A percentile compares a stretch with the other conserved stretches of the same genome.
Conservation (phyloP, 2,888 invertebrate species). For the Dolomedes plantarius region DNA sequence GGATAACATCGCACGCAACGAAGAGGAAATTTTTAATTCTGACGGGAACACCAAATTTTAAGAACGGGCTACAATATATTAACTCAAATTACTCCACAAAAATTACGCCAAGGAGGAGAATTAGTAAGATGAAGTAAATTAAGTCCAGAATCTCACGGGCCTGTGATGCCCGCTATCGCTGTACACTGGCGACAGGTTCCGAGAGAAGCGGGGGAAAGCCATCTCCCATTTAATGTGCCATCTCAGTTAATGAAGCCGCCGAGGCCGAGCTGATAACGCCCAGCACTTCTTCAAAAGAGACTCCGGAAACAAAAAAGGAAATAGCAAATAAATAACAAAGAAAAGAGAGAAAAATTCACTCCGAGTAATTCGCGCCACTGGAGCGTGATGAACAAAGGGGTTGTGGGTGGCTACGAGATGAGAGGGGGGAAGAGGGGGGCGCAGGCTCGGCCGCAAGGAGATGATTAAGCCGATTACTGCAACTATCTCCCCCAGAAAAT, state of each 20-base stretch:
- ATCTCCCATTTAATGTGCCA: conserved; percentile 44
- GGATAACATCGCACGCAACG: too few species aligned
- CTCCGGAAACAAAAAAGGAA: conserved; percentile 9
- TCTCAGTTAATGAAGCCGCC: conserved; percentile 51
- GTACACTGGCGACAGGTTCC: neutral
- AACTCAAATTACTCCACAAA: too few species aligned
- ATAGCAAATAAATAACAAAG: conserved; percentile 42
- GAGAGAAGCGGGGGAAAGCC: conserved; percentile 4
- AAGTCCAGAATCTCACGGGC: neutral
- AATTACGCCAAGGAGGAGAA: too few species aligned
- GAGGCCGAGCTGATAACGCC: conserved; percentile 29
- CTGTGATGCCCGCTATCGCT: neutral
- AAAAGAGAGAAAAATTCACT: conserved; percentile 46
- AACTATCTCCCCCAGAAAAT: conserved; percentile 26
- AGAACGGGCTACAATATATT: too few species aligned
- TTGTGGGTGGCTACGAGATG: conserved; percentile 2
- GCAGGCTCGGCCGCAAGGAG: conserved; percentile 45
- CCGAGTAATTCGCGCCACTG: conserved; percentile 68
- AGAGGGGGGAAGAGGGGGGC: neutral
- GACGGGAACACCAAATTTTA: too few species aligned
- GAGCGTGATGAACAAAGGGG: conserved; percentile 61
- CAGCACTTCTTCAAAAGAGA: conserved; percentile 22
- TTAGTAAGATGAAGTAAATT: neutral
- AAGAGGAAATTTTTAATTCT: too few species aligned
- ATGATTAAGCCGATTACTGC: conserved; percentile 71